phyloP scores from a whole-genome alignment of 2,888 invertebrate genomes.

The Enoplolaimus lenunculus region DNA sequence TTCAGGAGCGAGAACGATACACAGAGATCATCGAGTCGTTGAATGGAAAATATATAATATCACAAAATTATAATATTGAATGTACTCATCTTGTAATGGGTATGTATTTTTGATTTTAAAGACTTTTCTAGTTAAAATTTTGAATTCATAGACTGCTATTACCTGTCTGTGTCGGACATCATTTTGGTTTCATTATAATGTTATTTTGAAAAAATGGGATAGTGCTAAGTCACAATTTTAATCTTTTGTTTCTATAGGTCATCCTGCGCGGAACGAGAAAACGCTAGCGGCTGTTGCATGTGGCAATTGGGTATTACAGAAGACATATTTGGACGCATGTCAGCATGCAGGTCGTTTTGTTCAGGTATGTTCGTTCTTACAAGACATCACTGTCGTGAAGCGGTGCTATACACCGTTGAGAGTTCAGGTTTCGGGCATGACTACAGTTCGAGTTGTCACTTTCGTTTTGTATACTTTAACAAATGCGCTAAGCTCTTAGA shows the following conservation, averaged over 20 bases:
- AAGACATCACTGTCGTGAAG: too few relatives aligned
- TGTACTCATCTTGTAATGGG: constrained; percentile 8
- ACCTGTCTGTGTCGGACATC: background rate
- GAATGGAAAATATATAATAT: background rate
- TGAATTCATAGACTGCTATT: too few relatives aligned
- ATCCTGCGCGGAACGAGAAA: constrained; percentile 17
- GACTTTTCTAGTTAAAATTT: background rate
- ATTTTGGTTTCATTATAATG: background rate
- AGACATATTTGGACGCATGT: constrained; percentile 10
- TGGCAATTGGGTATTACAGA: constrained; percentile 17
- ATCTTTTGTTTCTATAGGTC: background rate
- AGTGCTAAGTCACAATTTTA: background rate
- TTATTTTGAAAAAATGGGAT: too few relatives aligned
- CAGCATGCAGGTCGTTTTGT: background rate
- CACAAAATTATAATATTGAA: background rate
- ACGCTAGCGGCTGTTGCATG: constrained; percentile 9
- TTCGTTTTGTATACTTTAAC: too few relatives aligned
- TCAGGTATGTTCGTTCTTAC: too few relatives aligned
- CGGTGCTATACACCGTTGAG: too few relatives aligned
- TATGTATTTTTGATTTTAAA: background rate
- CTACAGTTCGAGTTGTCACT: too few relatives aligned
- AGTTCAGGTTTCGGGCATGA: too few relatives aligned
- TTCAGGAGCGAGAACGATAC: constrained; percentile 1
- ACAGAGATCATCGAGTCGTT: background rate
- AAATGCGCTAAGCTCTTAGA: too few relatives aligned